Evolutionary conservation across 1,140 invertebrate genomes (phyloP), one percentile per base, ranked within the genome.

Genomic region (Drosophila nigrodunni): DNA sequence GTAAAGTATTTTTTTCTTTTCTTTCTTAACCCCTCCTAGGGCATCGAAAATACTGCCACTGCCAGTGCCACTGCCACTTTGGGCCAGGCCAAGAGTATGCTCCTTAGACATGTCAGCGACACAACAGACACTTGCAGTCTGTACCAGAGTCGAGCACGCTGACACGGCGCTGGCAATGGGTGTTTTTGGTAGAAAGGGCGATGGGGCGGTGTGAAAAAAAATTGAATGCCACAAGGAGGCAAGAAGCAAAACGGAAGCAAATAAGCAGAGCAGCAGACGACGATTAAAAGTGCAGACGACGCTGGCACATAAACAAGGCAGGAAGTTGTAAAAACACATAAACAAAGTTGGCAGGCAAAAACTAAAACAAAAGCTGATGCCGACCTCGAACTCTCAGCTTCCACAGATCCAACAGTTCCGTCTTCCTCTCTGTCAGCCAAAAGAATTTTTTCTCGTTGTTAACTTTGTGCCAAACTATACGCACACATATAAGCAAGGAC

Each of bases 261-360:
- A 80, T 78, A 80, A 80, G 78, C 65, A 77, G 43, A 58, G 54
- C 67, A 61, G 25, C 46, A 43, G n/a, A 73, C 54, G 75, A 74
- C 78, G 78, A 80, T 80, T 80, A 80, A 80, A 80, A 80, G 78
- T 80, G 76, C 78, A 78, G 78, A 80, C 78, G 57, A 75, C 67
- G 76, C 58, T 64, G 72, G 60, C 62, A 80, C 78, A 78, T 78
- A 75, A 80, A 75, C 76, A 80, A 80, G 78, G 71, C 76, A 75
- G 66, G 73, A 78, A 78, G 78, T 80, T 71, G 76, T 66, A 80
- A 71, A 80, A 80, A 77, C 66, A 64, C 61, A 70, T 74, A 78
- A 62, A 75, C 62, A 80, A 74, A 74, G 69, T 77, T 74, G 66
- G 57, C 64, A 71, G 72, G 59, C 60, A 50, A 70, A 49, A 77